A percentile compares a stretch with the other conserved stretches of the same genome.
phyloP scores from a whole-genome alignment of 2,888 invertebrate genomes.

The Autographa pulchrina region DNA sequence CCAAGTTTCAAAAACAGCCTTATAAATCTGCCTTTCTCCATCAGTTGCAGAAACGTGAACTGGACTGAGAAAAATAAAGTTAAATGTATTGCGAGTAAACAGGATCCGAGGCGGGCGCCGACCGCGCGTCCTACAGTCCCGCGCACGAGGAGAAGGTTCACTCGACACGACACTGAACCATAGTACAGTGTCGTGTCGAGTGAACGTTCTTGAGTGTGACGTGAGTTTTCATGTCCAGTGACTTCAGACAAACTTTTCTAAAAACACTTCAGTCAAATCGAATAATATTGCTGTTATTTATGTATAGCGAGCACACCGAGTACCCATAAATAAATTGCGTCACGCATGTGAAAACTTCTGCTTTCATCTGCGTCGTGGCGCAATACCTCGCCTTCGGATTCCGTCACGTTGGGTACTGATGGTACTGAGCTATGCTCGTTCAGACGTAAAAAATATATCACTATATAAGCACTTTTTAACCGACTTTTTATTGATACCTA shows the following conservation, averaged over 20 bases:
- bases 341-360: slow-evolving; percentile 17
- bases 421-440: slow-evolving; percentile 36
- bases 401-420: slow-evolving; percentile 49
- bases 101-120: slow-evolving; percentile 24
- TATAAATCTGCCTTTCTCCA: slow-evolving; percentile 8
- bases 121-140: neutral
- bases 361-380: neutral
- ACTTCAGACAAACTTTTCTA: neutral
- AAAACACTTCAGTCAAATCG: neutral
- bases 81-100: slow-evolving; percentile 25
- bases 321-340: neutral
- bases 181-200: neutral
- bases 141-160: slow-evolving; percentile 16
- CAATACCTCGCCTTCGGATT: slow-evolving; percentile 37
- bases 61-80: slow-evolving; percentile 23
- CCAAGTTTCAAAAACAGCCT: neutral
- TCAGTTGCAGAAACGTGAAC: neutral
- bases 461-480: slow-evolving; percentile 50
- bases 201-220: slow-evolving; percentile 18
- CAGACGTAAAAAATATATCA: slow-evolving; percentile 50
- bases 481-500: neutral
- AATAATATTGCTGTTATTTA: neutral
- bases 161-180: neutral
- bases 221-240: neutral
- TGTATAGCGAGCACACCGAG: neutral